These are phyloP conservation scores for Synodontis membranacea DNA, from an alignment of 2,113 vertebrate genomes.

Conservation along the genomic window DNA sequence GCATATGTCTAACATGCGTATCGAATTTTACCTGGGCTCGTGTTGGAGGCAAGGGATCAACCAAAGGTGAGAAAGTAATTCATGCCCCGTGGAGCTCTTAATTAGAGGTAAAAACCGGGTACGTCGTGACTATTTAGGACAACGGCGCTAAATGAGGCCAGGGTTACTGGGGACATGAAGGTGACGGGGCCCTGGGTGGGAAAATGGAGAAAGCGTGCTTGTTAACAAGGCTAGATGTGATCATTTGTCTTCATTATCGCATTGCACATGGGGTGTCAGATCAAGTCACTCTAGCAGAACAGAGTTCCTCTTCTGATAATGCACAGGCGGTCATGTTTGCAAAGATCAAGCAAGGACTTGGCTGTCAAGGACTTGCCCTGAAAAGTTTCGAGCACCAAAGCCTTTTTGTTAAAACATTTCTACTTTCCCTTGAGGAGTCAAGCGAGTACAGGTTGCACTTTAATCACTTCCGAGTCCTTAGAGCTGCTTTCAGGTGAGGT, in stretches of 20 bases:
- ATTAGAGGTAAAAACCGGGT: background rate
- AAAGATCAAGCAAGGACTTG: constrained; percentile 24
- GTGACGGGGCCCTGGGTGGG: constrained; percentile 28
- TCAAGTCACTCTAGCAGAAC: constrained; percentile 32
- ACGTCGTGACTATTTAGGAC: background rate
- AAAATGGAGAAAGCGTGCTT: constrained; percentile 14
- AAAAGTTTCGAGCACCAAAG: constrained; percentile 2
- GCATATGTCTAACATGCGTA: background rate
- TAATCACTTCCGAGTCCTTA: background rate
- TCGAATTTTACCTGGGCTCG: background rate
- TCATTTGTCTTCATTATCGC: constrained; percentile 60
- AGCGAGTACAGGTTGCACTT: background rate
- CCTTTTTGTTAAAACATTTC: background rate
- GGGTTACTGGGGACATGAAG: constrained; percentile 15
- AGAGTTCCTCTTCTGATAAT: constrained; percentile 14
- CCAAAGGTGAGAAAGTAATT: background rate
- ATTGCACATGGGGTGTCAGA: constrained; percentile 37
- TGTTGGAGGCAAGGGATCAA: background rate
- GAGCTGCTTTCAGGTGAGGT: background rate
- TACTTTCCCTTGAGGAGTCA: background rate
- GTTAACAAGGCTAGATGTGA: constrained; percentile 49
- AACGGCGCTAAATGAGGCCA: constrained; percentile 4
- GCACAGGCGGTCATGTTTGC: constrained; percentile 31
- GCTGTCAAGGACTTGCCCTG: background rate
- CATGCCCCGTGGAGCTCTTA: background rate